phyloP scores from a whole-genome alignment of 1,140 invertebrate species.

The Rhagoletis zephyria region DNA sequence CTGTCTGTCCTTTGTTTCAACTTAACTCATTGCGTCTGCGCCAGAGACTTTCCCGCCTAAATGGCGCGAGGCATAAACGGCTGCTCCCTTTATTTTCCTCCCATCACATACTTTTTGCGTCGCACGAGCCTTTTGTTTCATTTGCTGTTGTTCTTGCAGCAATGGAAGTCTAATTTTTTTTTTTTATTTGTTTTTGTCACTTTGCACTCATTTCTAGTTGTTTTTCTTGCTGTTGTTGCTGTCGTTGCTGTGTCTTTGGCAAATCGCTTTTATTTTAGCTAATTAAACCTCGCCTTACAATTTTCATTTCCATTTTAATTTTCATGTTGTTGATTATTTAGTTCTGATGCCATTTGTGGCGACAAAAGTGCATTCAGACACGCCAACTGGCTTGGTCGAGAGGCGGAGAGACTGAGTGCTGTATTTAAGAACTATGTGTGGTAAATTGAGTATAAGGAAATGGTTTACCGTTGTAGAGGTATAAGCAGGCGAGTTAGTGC shows the following conservation, averaged over 20 bases:
- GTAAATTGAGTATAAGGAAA: neutral
- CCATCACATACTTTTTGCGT: neutral
- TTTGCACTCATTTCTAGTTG: neutral
- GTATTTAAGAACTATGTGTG: neutral
- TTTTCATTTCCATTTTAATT: conserved; percentile 12
- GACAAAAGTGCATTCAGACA: conserved; percentile 43
- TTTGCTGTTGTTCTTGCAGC: neutral
- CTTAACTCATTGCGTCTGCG: neutral
- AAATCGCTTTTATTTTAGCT: conserved; percentile 44
- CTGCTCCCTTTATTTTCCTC: neutral
- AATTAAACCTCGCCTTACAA: conserved; percentile 47
- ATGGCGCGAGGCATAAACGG: neutral
- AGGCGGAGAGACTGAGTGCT: too few species aligned
- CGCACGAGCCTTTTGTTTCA: neutral
- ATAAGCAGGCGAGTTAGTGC: too few species aligned
- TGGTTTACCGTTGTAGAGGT: neutral
- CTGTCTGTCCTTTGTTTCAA: neutral
- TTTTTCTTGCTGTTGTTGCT: neutral
- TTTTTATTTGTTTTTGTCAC: neutral
- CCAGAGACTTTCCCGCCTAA: neutral
- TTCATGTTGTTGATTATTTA: conserved; percentile 26
- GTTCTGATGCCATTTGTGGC: neutral
- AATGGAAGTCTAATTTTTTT: neutral
- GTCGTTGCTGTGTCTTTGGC: neutral
- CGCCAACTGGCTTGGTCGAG: neutral